Conservation (phyloP, 1,140 invertebrate genomes). For the Macrosteles quadrilineatus region DNA sequence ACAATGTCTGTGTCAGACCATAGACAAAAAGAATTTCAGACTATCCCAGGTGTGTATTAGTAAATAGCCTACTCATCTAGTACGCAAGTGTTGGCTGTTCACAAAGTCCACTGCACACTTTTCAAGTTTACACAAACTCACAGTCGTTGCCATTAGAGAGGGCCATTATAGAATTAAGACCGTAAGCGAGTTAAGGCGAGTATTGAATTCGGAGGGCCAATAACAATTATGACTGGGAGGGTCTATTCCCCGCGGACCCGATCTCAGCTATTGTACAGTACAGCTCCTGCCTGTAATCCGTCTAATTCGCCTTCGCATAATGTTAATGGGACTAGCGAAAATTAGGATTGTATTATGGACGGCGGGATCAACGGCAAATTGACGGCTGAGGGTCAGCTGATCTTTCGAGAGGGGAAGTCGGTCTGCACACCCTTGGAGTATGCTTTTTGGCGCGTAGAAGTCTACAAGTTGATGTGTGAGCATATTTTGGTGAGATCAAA, state of each 20-base stretch:
- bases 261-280: neutral
- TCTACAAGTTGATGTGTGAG: no score
- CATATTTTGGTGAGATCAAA: no score
- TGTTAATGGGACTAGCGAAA: constrained; percentile 35
- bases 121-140: no score
- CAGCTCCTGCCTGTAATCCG: constrained; percentile 12
- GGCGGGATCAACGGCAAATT: constrained; percentile 27
- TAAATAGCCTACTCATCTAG: no score
- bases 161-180: constrained; percentile 1
- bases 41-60: no score
- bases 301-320: constrained; percentile 33
- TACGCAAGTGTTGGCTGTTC: no score
- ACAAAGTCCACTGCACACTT: no score
- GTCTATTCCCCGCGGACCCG: no score
- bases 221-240: constrained; percentile 19
- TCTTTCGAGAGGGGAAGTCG: neutral
- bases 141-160: neutral
- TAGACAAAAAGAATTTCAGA: no score
- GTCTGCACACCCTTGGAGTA: no score
- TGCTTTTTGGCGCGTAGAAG: no score
- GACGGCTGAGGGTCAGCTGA: constrained; percentile 11
- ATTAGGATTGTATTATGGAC: constrained; percentile 35
- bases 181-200: constrained; percentile 13
- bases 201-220: constrained; percentile 27
- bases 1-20: no score